Conservation (phyloP, 2,113 vertebrate genomes). For the Gallinago undulata region DNA sequence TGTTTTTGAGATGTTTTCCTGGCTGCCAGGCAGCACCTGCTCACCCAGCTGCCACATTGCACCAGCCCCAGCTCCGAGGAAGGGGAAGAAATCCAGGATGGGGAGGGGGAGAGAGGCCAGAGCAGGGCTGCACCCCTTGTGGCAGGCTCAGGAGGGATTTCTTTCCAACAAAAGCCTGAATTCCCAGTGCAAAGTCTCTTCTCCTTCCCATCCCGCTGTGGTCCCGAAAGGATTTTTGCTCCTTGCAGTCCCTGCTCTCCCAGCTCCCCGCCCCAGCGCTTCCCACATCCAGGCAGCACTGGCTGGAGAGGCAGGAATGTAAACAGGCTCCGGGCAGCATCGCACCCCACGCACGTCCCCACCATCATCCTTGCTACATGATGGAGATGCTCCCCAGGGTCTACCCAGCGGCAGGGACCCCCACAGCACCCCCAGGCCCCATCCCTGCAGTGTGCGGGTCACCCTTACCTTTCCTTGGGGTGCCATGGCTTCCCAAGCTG, state of each 20-base stretch:
- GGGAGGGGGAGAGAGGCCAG: not conserved
- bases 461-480: slow-evolving; percentile 62
- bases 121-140: not conserved
- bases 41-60: not conserved
- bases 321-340: not conserved
- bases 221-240: not conserved
- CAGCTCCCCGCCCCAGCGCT: not conserved
- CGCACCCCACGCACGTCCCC: accelerated
- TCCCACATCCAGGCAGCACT: not conserved
- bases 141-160: accelerated
- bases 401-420: not conserved
- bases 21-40: not conserved
- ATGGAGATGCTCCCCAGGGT: not conserved
- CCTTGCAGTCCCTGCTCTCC: not conserved
- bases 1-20: not conserved
- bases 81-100: not conserved
- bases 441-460: accelerated
- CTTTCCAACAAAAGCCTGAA: not conserved
- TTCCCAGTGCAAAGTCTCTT: not conserved
- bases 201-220: not conserved
- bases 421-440: not conserved
- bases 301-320: slow-evolving; percentile 1
- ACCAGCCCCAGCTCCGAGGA: not conserved
- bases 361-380: not conserved
- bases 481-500: slow-evolving; percentile 49